These are phyloP conservation scores for Tetramorium alpestre DNA, from an alignment of 1,140 invertebrate species.

Conservation along the genomic window DNA sequence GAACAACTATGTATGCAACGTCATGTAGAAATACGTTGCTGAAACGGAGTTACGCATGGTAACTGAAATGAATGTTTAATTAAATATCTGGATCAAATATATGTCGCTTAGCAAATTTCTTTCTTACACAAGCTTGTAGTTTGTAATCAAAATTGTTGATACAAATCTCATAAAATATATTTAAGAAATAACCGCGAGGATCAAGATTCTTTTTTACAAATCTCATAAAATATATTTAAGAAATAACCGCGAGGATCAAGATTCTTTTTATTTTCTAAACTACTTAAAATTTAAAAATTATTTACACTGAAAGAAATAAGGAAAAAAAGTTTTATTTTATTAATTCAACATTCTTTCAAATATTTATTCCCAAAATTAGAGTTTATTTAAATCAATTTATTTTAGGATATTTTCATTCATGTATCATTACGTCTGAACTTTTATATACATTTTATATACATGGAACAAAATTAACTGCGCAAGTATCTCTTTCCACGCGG, in stretches of 20 bases:
- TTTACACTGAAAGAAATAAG: neutral
- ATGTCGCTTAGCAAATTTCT: neutral
- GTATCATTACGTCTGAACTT: neutral
- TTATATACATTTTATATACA: neutral
- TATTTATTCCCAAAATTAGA: neutral
- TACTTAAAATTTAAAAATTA: constrained; percentile 3
- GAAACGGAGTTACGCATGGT: neutral
- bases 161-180: neutral
- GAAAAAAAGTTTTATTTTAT: neutral
- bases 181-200: neutral
- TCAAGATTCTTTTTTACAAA: no score
- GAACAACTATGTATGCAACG: constrained; percentile 39
- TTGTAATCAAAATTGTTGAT: neutral
- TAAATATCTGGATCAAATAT: constrained; percentile 20
- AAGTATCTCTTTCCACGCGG: neutral
- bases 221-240: neutral
- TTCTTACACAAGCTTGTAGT: neutral
- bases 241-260: neutral
- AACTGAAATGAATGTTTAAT: constrained; percentile 5
- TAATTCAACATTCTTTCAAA: neutral
- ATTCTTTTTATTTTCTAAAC: neutral
- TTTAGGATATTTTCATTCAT: neutral
- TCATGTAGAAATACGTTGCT: constrained; percentile 37
- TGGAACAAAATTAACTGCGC: neutral
- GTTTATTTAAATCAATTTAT: neutral